phyloP scores from a whole-genome alignment of 1,140 invertebrate species.

The Whitmania pigra region DNA sequence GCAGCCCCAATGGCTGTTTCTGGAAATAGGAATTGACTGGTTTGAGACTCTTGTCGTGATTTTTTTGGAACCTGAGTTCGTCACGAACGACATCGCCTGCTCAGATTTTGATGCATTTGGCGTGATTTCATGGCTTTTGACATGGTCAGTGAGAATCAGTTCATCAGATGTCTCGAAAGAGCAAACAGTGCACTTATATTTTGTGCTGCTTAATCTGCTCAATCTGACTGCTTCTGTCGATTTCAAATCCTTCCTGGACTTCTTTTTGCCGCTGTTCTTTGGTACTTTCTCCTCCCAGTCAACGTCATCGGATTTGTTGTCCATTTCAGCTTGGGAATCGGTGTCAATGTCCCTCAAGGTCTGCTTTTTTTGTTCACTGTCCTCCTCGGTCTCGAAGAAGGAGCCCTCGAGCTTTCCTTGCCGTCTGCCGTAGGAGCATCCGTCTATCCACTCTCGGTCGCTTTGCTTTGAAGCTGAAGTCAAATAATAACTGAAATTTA shows the following conservation, averaged over 20 bases:
- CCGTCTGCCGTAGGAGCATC: too few species aligned
- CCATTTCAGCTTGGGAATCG: neutral
- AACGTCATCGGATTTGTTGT: neutral
- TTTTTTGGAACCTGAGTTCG: neutral
- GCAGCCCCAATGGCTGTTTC: slow-evolving; percentile 11
- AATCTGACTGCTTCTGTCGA: neutral
- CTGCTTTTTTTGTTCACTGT: neutral
- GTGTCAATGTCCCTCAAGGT: neutral
- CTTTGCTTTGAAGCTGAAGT: too few species aligned
- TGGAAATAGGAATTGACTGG: neutral
- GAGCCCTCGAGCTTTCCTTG: too few species aligned
- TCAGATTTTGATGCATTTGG: neutral
- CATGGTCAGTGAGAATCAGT: neutral
- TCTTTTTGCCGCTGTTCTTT: neutral
- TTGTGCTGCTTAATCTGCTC: neutral
- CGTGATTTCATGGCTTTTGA: neutral
- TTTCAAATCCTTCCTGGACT: neutral
- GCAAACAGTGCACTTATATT: slow-evolving; percentile 9
- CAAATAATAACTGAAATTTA: too few species aligned
- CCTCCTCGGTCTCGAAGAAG: neutral
- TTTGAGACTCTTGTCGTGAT: neutral
- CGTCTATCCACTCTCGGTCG: too few species aligned
- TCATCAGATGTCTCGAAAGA: neutral
- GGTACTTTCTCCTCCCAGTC: slow-evolving; percentile 1
- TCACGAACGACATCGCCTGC: too few species aligned